These are phyloP conservation scores for Craniophora ligustri DNA, from an alignment of 2,888 invertebrate genomes.

Conservation along the genomic window DNA sequence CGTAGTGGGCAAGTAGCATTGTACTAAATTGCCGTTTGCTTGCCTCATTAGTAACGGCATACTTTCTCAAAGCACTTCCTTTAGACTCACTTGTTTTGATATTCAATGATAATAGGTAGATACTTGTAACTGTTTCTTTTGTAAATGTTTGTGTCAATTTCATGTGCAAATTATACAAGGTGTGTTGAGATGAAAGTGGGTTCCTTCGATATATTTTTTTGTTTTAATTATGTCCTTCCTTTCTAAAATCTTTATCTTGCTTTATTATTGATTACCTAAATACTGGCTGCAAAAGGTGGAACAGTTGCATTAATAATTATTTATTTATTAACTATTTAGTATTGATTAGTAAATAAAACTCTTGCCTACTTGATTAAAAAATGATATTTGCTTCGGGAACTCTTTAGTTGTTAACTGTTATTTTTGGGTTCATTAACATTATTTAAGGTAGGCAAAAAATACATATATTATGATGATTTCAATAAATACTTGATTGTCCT, in stretches of 20 bases:
- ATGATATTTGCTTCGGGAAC: too few relatives aligned
- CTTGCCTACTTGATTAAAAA: too few relatives aligned
- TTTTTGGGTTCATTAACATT: too few relatives aligned
- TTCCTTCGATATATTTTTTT: not conserved
- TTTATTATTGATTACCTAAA: too few relatives aligned
- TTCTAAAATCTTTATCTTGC: not conserved
- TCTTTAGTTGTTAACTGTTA: too few relatives aligned
- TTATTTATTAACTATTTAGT: too few relatives aligned
- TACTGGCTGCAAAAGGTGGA: too few relatives aligned
- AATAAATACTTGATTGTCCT: too few relatives aligned
- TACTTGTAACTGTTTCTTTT: constrained; percentile 6
- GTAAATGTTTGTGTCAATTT: constrained; percentile 10
- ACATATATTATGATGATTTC: too few relatives aligned
- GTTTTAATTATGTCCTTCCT: not conserved
- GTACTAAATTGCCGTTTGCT: constrained; percentile 57
- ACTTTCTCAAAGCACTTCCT: constrained; percentile 66
- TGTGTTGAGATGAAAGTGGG: constrained; percentile 10
- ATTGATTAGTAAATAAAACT: too few relatives aligned
- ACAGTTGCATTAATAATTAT: too few relatives aligned
- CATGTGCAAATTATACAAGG: constrained; percentile 1
- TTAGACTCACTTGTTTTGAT: constrained; percentile 38
- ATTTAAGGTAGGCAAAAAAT: too few relatives aligned
- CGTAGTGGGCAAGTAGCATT: constrained; percentile 54
- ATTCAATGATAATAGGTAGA: constrained; percentile 21
- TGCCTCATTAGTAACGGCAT: constrained; percentile 65